Evolutionary conservation across 2,888 invertebrate species (phyloP).

Genomic region (Arge pagana): DNA sequence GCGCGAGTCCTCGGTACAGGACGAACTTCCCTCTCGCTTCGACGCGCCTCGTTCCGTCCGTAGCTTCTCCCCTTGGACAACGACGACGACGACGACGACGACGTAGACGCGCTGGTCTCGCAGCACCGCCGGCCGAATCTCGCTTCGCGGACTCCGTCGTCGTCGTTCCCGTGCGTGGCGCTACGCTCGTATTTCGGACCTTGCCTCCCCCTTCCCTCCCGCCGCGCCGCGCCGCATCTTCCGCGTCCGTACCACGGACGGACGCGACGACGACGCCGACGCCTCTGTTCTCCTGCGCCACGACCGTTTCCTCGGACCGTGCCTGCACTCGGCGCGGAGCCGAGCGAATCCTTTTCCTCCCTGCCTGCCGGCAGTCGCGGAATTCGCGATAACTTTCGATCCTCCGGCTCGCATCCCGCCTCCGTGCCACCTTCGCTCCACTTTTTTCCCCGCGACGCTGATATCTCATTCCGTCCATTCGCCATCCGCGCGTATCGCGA

Average conservation of each 20-base stretch:
- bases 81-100: too few relatives aligned
- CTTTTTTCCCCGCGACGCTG: background rate
- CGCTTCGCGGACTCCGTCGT: too few relatives aligned
- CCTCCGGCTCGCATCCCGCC: slow-evolving; percentile 4
- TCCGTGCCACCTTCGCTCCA: background rate
- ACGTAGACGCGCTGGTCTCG: too few relatives aligned
- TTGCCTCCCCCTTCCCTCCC: slow-evolving; percentile 1
- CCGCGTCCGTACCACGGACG: too few relatives aligned
- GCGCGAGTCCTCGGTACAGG: slow-evolving; percentile 16
- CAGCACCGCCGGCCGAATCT: too few relatives aligned
- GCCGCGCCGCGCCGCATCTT: background rate
- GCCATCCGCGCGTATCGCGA: background rate
- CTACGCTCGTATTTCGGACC: too few relatives aligned
- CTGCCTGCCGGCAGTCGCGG: slow-evolving; percentile 34
- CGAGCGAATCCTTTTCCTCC: slow-evolving; percentile 39
- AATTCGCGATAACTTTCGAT: slow-evolving; percentile 19
- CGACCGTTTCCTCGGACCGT: background rate
- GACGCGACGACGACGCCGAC: too few relatives aligned
- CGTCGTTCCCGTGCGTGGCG: too few relatives aligned
- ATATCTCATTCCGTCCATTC: background rate
- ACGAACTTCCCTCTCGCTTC: background rate
- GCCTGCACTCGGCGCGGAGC: background rate
- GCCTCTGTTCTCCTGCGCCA: background rate
- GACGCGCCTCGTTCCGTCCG: background rate
- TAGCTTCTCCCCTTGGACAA: too few relatives aligned